These are phyloP conservation scores for Malthinus flaveolus DNA, from an alignment of 2,888 invertebrate genomes.

Conservation along the genomic window DNA sequence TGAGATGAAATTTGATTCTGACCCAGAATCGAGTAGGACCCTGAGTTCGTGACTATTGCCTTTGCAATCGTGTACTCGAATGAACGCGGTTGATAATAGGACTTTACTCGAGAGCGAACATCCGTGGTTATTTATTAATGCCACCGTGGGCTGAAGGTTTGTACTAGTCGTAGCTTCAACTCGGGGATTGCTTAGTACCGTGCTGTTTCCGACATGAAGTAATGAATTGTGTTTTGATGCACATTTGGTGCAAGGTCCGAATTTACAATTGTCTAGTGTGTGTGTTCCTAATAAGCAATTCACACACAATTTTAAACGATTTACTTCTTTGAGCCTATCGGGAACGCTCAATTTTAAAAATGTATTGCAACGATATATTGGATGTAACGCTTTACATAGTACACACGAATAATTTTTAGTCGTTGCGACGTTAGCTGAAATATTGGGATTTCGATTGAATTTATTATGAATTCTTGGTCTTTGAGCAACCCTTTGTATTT, in stretches of 20 bases:
- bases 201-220: background rate
- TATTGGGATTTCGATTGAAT: background rate
- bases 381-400: background rate
- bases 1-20: too few relatives aligned
- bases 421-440: background rate
- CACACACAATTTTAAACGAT: conserved; percentile 2
- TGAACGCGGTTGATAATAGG: too few relatives aligned
- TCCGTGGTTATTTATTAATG: too few relatives aligned
- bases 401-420: background rate
- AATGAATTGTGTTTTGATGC: conserved; percentile 12
- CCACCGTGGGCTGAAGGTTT: too few relatives aligned
- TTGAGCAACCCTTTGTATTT: background rate
- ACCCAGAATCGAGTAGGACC: too few relatives aligned
- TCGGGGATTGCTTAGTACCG: too few relatives aligned
- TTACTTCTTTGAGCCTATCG: background rate
- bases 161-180: too few relatives aligned
- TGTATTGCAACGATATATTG: conserved; percentile 9
- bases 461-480: background rate
- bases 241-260: conserved; percentile 10
- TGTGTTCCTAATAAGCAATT: conserved; percentile 15
- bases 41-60: too few relatives aligned
- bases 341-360: conserved; percentile 7
- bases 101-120: too few relatives aligned
- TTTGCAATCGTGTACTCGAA: too few relatives aligned
- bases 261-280: conserved; percentile 8